Evolutionary conservation across 1,140 invertebrate genomes (phyloP), one percentile per base, ranked within the genome.

Genomic region (Chionoecetes opilio): DNA sequence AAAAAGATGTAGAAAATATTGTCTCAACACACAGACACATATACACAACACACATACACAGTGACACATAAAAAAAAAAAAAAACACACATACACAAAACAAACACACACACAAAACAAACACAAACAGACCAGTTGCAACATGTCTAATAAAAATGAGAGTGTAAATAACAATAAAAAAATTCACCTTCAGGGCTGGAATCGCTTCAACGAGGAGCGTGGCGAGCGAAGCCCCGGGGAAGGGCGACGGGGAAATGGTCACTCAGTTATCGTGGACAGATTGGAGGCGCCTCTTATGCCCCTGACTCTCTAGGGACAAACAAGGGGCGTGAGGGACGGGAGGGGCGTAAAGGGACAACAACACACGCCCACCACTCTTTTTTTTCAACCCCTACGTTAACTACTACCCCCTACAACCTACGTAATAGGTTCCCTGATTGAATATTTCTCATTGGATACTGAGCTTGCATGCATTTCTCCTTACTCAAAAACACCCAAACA

Each of bases 101-200:
- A 75, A 6, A 75, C 9, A 21, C 9, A 21, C 53, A 75, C 9
- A 75, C 53, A n/a, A 75, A 21, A 75, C 21, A 75, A 17, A 26
- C 6, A 53, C 46, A 75, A n/a, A 75, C 1, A 75, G 46, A 17
- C 11, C 2, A 9, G 46, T 53, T 53, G 46, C 46, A 53, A 53
- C 46, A 53, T 53, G 46, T 53, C 46, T 53, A 53, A 53, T n/a
- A 75, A n/a, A 75, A 75, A 75, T n/a, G 63, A 26, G 63, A 75
- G 63, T 75, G 63, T n/a, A 75, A 75, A 75, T 75, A 75, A 75
- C 63, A 75, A 75, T 75, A 75, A 17, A n/a, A 75, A n/a, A n/a
- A n/a, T 75, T 75, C 63, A 17, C n/a, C 63, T 75, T 75, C 63
- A 75, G 63, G 63, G 63, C n/a, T n/a, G 21, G 63, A 75, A 75